These are phyloP conservation scores for Melanotus villosus DNA, from an alignment of 2,888 invertebrate species.

Conservation along the genomic window DNA sequence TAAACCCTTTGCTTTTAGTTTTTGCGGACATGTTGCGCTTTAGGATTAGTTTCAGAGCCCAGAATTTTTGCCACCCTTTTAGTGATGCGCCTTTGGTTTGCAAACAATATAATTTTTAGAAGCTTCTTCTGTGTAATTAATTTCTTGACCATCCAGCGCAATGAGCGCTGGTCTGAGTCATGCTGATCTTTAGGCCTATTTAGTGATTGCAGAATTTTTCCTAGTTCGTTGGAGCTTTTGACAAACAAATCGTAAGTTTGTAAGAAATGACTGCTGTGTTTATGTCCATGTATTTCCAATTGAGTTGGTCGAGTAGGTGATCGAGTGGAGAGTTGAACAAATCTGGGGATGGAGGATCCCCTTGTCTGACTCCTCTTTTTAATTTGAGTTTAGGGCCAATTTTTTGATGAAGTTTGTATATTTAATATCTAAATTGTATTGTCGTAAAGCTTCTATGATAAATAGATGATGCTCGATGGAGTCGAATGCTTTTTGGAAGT, in stretches of 20 bases:
- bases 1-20: no score
- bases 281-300: background rate
- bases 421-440: background rate
- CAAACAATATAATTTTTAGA: background rate
- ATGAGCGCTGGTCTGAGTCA: background rate
- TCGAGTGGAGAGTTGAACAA: background rate
- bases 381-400: background rate
- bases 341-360: background rate
- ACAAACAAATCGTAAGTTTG: background rate
- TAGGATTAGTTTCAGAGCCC: slow-evolving; percentile 1
- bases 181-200: background rate
- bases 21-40: no score
- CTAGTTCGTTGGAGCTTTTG: background rate
- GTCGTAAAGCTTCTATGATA: background rate
- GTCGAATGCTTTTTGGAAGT: no score
- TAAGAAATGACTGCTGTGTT: background rate
- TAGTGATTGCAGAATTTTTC: background rate
- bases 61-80: slow-evolving; percentile 1
- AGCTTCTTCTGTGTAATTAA: no score
- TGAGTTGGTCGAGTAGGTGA: background rate
- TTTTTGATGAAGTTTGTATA: background rate
- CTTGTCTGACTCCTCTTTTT: background rate
- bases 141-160: slow-evolving; percentile 1
- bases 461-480: background rate
- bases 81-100: background rate